phyloP scores from a whole-genome alignment of 2,888 invertebrate species.

The Syrista parreyssii region DNA sequence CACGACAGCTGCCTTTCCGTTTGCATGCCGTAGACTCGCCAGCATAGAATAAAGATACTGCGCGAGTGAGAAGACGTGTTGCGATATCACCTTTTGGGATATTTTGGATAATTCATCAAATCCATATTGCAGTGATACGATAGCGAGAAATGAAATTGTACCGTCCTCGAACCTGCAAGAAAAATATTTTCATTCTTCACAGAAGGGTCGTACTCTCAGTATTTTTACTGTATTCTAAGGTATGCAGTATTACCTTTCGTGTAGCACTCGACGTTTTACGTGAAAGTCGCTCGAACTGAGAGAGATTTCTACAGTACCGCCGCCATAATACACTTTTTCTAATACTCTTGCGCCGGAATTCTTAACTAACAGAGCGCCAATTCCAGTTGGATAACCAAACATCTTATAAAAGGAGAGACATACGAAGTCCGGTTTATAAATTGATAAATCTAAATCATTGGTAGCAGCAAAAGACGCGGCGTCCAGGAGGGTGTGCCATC shows the following conservation, averaged over 20 bases:
- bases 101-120: constrained; percentile 76
- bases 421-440: constrained; percentile 86
- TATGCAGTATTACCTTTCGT: constrained; percentile 75
- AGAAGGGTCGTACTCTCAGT: background rate
- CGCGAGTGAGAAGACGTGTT: constrained; percentile 82
- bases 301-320: constrained; percentile 91
- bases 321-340: constrained; percentile 86
- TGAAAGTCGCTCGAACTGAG: constrained; percentile 79
- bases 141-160: constrained; percentile 87
- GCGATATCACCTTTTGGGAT: constrained; percentile 74
- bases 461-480: constrained; percentile 86
- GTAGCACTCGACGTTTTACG: constrained; percentile 74
- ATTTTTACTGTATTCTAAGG: background rate
- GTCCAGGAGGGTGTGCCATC: constrained; percentile 86
- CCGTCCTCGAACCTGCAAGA: constrained; percentile 91
- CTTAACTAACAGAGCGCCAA: constrained; percentile 88
- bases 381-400: constrained; percentile 95
- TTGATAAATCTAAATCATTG: constrained; percentile 79
- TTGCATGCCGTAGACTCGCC: constrained; percentile 74
- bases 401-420: constrained; percentile 96
- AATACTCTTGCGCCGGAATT: constrained; percentile 73
- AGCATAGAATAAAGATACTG: constrained; percentile 78
- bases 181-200: constrained; percentile 23
- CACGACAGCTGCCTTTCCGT: constrained; percentile 76
- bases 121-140: constrained; percentile 84